Conservation (phyloP, 1,140 invertebrate genomes). For the Hylaeus volcanicus region DNA sequence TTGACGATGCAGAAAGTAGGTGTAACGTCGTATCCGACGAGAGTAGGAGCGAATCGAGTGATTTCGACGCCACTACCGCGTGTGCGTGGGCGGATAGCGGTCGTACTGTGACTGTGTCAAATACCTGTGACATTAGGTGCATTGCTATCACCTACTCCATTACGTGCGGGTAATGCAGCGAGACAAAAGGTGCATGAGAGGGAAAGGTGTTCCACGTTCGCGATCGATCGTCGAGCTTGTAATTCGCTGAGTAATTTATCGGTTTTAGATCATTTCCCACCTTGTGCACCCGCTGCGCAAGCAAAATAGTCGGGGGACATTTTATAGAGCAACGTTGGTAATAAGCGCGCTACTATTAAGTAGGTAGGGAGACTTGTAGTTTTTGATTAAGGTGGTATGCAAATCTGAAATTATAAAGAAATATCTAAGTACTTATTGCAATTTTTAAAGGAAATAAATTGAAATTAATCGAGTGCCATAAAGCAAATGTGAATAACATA, state of each 20-base stretch:
- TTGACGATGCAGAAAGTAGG: background rate
- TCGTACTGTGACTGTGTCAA: constrained; percentile 13
- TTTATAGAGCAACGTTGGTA: too few species aligned
- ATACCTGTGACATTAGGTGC: constrained; percentile 34
- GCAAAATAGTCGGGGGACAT: too few species aligned
- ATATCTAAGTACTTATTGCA: too few species aligned
- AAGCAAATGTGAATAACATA: too few species aligned
- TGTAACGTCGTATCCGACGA: constrained; percentile 1
- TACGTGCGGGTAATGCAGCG: constrained; percentile 10
- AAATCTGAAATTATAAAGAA: too few species aligned
- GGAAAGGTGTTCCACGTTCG: background rate
- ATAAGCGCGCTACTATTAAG: too few species aligned
- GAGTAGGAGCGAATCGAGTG: background rate
- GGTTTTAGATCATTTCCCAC: too few species aligned
- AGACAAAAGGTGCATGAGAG: background rate
- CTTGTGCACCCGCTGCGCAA: too few species aligned
- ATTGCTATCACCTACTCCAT: constrained; percentile 13
- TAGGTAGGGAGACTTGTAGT: too few species aligned
- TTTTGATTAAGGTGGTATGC: too few species aligned
- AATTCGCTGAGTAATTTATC: background rate
- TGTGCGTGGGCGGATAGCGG: constrained; percentile 14
- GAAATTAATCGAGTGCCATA: too few species aligned
- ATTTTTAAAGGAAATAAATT: too few species aligned
- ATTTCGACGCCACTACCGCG: constrained; percentile 11
- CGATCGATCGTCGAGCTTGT: background rate